phyloP scores from a whole-genome alignment of 2,113 vertebrate genomes.

The Ia io region DNA sequence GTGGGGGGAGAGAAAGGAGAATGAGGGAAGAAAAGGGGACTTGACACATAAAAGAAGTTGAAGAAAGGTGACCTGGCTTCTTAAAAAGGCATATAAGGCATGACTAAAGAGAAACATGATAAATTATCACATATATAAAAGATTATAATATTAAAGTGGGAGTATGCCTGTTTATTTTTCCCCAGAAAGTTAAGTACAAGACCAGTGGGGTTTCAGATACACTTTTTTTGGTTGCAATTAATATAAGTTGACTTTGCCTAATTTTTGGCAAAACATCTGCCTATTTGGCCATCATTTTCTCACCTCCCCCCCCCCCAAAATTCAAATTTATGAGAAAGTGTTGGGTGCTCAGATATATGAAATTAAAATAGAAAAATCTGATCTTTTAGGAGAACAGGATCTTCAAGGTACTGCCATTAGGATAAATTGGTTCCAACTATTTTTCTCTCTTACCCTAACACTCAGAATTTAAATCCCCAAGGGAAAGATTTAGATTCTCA shows the following conservation, averaged over 20 bases:
- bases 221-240: background rate
- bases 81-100: background rate
- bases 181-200: background rate
- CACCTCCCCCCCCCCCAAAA: background rate
- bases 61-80: background rate
- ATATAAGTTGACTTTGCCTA: background rate
- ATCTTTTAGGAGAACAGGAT: constrained; percentile 1
- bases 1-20: background rate
- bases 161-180: background rate
- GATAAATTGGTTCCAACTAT: constrained; percentile 32
- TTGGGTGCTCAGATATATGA: background rate
- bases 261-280: background rate
- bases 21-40: background rate
- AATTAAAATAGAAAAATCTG: constrained; percentile 35
- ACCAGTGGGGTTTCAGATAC: background rate
- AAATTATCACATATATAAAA: background rate
- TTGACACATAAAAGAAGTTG: background rate
- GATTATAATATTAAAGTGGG: background rate
- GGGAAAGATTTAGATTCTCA: constrained; percentile 26
- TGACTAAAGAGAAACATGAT: background rate
- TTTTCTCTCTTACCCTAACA: constrained; percentile 29
- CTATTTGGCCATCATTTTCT: too few relatives aligned
- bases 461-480: constrained; percentile 45
- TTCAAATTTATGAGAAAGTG: background rate
- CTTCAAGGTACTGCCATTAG: background rate